Conservation (phyloP, 2,888 invertebrate species). For the Amblyjoppa fuscipennis region DNA sequence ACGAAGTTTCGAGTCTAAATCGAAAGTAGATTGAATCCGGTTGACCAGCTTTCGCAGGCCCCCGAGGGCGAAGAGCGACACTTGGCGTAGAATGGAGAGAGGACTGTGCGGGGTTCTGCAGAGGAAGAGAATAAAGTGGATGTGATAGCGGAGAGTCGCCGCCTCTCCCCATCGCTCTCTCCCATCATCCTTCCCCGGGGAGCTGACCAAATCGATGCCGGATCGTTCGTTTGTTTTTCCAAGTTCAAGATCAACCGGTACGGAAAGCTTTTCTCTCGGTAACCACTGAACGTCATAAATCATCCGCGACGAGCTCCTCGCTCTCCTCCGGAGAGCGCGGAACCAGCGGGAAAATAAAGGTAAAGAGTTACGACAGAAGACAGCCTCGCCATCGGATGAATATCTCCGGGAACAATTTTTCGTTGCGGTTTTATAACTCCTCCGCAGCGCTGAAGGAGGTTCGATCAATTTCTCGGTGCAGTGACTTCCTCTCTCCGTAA, state of each 20-base stretch:
- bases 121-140: constrained; percentile 17
- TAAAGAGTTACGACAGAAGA: constrained; percentile 19
- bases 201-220: not conserved
- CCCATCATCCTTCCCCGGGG: not conserved
- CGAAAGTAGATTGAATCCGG: constrained; percentile 66
- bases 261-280: constrained; percentile 35
- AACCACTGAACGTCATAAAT: constrained; percentile 37
- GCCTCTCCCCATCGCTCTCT: not conserved
- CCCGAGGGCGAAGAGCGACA: constrained; percentile 38
- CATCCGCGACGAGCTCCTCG: constrained; percentile 9
- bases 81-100: constrained; percentile 16
- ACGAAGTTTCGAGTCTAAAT: constrained; percentile 59
- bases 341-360: constrained; percentile 6
- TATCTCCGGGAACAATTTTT: constrained; percentile 54
- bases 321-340: not conserved
- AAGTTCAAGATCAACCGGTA: constrained; percentile 62
- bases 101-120: not conserved
- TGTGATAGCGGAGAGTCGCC: not conserved
- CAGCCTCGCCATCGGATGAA: constrained; percentile 26
- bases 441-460: constrained; percentile 18
- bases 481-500: constrained; percentile 45
- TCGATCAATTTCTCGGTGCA: constrained; percentile 61
- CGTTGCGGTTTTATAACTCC: constrained; percentile 51
- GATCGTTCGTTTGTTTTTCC: constrained; percentile 44
- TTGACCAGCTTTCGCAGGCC: constrained; percentile 58